phyloP scores from a whole-genome alignment of 2,888 invertebrate species.

The Schizaphis graminum region DNA sequence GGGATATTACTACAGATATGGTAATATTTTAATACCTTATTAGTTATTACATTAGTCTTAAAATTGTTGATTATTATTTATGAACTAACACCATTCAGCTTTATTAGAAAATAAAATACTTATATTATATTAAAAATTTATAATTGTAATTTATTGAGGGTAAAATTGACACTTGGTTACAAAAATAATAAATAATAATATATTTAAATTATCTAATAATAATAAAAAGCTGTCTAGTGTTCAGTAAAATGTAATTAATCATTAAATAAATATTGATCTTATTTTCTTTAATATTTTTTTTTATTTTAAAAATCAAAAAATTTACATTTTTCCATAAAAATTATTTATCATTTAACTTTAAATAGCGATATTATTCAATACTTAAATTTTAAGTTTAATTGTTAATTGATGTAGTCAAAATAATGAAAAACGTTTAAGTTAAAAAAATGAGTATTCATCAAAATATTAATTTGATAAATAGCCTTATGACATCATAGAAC shows the following conservation, averaged over 20 bases:
- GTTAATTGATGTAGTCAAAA: background rate
- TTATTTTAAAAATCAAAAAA: background rate
- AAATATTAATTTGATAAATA: background rate
- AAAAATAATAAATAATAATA: background rate
- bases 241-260: background rate
- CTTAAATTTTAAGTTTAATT: no score
- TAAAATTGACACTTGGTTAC: background rate
- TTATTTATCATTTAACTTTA: no score
- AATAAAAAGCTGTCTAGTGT: background rate
- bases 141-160: background rate
- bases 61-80: background rate
- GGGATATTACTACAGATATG: conserved; percentile 78
- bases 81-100: no score
- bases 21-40: conserved; percentile 57
- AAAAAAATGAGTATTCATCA: background rate
- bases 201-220: background rate
- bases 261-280: background rate
- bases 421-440: background rate
- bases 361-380: no score
- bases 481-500: background rate
- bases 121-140: background rate
- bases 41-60: conserved; percentile 27
- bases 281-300: background rate
- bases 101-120: background rate
- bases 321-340: no score